phyloP scores from a whole-genome alignment of 2,113 vertebrate genomes.

The Chlamydotis undulata region DNA sequence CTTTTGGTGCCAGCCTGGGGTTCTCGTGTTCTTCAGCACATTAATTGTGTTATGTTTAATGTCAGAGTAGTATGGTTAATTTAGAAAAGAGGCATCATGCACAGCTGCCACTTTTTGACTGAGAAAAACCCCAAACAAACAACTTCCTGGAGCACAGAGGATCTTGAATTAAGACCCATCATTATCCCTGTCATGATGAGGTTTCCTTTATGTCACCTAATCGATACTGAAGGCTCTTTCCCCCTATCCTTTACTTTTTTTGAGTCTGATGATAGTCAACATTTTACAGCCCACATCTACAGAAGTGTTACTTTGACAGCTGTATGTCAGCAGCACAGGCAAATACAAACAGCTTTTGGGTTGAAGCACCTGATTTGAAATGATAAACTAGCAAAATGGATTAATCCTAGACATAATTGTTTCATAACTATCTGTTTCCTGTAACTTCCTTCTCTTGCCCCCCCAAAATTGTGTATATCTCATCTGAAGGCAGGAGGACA shows the following conservation, averaged over 20 bases:
- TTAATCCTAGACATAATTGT: background rate
- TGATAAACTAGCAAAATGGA: background rate
- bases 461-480: rapidly evolving
- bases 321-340: background rate
- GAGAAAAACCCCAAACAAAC: background rate
- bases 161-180: background rate
- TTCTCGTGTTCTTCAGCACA: background rate
- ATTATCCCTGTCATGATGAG: background rate
- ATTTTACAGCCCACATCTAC: background rate
- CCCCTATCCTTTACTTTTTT: background rate
- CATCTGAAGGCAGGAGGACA: background rate
- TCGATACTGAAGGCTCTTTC: background rate
- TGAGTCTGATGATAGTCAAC: background rate
- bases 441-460: background rate
- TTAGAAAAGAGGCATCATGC: background rate
- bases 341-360: background rate
- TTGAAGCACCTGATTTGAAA: background rate
- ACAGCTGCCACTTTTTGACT: background rate
- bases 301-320: background rate
- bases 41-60: background rate
- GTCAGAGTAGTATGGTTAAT: background rate
- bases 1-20: background rate
- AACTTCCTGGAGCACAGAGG: background rate
- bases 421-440: background rate
- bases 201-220: background rate